Conservation (phyloP, 2,113 vertebrate genomes). For the Toxotes chatareus region DNA sequence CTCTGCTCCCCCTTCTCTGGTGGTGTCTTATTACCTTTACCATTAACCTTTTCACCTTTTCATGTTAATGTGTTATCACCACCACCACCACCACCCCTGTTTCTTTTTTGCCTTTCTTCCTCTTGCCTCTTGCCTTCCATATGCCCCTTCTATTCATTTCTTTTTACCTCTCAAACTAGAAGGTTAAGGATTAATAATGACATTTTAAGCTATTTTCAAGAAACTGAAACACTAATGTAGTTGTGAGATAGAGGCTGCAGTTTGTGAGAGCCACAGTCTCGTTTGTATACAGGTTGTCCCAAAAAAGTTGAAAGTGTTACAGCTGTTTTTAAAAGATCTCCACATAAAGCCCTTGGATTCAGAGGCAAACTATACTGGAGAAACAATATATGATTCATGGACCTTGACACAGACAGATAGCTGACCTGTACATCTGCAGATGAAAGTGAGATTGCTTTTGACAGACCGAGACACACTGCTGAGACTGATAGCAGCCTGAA, state of each 20-base stretch:
- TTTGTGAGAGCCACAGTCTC: not conserved
- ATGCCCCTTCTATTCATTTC: not conserved
- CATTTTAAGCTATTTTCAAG: not conserved
- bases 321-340: not conserved
- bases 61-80: not conserved
- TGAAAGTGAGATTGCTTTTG: conserved; percentile 22
- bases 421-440: conserved; percentile 10
- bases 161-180: not conserved
- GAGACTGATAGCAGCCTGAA: conserved; percentile 21
- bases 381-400: not conserved
- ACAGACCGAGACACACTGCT: conserved; percentile 19
- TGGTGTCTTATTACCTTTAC: not conserved
- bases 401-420: not conserved
- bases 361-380: not conserved
- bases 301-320: not conserved
- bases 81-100: not conserved
- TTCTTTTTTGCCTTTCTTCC: not conserved
- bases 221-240: not conserved
- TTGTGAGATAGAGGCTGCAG: not conserved
- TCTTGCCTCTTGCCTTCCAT: not conserved
- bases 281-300: not conserved
- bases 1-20: not conserved
- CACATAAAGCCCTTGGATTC: not conserved
- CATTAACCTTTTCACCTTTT: conserved; percentile 1
- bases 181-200: not conserved